A percentile compares a stretch with the other conserved stretches of the same genome.
phyloP scores from a whole-genome alignment of 1,140 invertebrate species.

The Zaprionus davidi region DNA sequence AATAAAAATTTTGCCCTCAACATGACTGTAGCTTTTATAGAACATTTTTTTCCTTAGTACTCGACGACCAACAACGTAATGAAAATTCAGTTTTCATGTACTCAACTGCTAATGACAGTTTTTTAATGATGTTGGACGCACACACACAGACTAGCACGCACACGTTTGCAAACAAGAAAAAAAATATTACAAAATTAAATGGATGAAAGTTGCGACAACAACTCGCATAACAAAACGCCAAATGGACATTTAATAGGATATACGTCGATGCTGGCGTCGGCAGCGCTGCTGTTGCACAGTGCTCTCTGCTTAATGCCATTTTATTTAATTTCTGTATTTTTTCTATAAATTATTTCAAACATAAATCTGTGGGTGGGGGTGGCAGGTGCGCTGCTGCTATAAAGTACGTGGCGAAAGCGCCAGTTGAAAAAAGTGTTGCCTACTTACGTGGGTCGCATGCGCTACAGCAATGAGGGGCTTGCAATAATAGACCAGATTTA shows the following conservation, averaged over 20 bases:
- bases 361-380: constrained; percentile 68
- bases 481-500: no score
- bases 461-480: neutral
- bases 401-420: constrained; percentile 20
- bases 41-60: constrained; percentile 35
- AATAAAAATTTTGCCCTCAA: constrained; percentile 35
- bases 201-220: constrained; percentile 72
- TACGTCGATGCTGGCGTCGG: constrained; percentile 55
- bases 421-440: constrained; percentile 39
- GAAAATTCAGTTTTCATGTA: constrained; percentile 81
- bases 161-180: constrained; percentile 17
- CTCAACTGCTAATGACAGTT: constrained; percentile 82
- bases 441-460: constrained; percentile 14
- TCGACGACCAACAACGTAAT: constrained; percentile 61
- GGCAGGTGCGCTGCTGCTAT: constrained; percentile 25
- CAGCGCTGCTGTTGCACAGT: constrained; percentile 23
- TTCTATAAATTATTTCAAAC: constrained; percentile 81
- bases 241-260: constrained; percentile 82
- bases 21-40: constrained; percentile 69
- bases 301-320: constrained; percentile 66
- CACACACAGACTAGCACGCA: neutral
- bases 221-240: constrained; percentile 76
- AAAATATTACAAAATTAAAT: constrained; percentile 63
- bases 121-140: constrained; percentile 79
- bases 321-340: constrained; percentile 78